Conservation (phyloP, 2,888 invertebrate species). For the Troides helena region DNA sequence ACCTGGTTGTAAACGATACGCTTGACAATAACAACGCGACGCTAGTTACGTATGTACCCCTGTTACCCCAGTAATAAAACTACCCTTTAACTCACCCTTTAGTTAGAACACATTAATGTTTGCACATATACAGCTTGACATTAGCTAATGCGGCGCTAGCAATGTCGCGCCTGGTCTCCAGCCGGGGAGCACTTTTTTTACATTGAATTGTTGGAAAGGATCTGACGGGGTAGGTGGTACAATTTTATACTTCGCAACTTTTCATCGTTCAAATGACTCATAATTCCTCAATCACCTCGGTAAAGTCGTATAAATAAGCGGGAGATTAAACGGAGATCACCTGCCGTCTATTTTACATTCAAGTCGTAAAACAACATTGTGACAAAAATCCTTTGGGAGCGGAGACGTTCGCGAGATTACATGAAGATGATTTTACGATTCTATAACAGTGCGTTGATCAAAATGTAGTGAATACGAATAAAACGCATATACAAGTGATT, state of each 20-base stretch:
- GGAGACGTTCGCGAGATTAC: slow-evolving; percentile 57
- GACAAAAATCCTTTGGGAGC: slow-evolving; percentile 64
- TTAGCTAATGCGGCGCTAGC: neutral
- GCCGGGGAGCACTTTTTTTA: no score
- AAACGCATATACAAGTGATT: slow-evolving; percentile 60
- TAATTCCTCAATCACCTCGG: neutral
- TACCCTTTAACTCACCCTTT: neutral
- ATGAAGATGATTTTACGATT: slow-evolving; percentile 75
- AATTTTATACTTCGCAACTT: no score
- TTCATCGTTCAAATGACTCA: neutral
- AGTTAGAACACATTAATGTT: neutral
- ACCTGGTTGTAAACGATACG: neutral
- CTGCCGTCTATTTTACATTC: slow-evolving; percentile 48
- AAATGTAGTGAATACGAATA: slow-evolving; percentile 64
- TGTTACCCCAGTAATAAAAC: neutral
- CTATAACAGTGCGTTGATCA: slow-evolving; percentile 59
- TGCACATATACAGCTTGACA: neutral
- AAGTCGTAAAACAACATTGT: slow-evolving; percentile 67
- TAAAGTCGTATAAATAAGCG: slow-evolving; percentile 29
- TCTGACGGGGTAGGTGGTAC: no score
- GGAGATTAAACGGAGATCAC: slow-evolving; percentile 40
- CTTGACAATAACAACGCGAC: neutral
- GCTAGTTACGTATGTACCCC: neutral
- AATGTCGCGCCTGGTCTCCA: no score
- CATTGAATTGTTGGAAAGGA: neutral